These are phyloP conservation scores for Gallinago jamesoni DNA, from an alignment of 2,113 vertebrate genomes.

Conservation along the genomic window DNA sequence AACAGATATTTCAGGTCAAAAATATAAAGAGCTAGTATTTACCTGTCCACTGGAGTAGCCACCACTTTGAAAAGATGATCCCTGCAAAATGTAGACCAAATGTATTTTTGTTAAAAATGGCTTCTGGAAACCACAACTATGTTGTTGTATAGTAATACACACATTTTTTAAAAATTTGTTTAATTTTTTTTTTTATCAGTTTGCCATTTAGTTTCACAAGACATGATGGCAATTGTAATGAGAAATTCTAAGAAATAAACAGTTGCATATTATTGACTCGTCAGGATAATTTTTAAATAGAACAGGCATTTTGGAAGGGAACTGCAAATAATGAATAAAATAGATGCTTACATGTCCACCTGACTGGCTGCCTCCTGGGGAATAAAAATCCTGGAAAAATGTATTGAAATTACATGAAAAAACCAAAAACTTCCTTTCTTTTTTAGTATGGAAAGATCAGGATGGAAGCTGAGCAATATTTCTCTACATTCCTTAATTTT, in stretches of 20 bases:
- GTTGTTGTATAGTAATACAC: neutral
- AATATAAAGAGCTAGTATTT: neutral
- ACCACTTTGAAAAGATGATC: slow-evolving; percentile 50
- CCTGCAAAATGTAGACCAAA: neutral
- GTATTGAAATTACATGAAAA: slow-evolving; percentile 59
- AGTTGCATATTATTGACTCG: neutral
- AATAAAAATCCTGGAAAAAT: slow-evolving; percentile 67
- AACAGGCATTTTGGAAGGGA: neutral
- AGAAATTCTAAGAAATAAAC: neutral
- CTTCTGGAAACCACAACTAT: neutral
- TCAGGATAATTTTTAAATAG: neutral
- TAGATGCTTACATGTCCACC: slow-evolving; percentile 69
- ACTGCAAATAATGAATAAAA: slow-evolving; percentile 59
- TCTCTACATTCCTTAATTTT: neutral
- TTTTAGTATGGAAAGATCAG: neutral
- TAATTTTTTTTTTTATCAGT: neutral
- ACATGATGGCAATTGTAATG: neutral
- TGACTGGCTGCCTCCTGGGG: slow-evolving; percentile 63
- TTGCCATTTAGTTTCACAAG: neutral
- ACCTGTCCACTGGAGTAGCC: slow-evolving; percentile 41
- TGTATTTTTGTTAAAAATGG: neutral
- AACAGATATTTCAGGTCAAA: neutral
- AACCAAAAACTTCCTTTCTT: neutral
- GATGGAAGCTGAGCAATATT: neutral
- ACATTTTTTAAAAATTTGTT: neutral